Conservation (phyloP, 2,797 vertebrate genomes). For the Amblyopsis hoosieri region DNA sequence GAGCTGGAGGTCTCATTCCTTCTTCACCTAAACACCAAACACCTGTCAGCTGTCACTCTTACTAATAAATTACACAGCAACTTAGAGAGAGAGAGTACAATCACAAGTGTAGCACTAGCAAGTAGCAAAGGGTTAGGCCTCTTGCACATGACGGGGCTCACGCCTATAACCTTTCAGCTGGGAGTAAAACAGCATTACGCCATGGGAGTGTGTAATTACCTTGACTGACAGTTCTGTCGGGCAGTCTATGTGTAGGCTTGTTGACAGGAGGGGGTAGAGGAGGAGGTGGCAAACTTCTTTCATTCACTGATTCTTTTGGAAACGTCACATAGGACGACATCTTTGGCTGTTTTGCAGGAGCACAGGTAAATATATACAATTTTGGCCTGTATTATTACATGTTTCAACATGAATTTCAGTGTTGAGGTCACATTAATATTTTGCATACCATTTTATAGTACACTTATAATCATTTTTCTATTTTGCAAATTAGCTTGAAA, state of each 20-base stretch:
- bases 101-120: too few species aligned
- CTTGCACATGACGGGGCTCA: too few species aligned
- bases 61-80: not conserved
- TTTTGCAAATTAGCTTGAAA: too few species aligned
- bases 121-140: too few species aligned
- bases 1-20: conserved; percentile 76
- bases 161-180: too few species aligned
- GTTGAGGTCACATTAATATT: too few species aligned
- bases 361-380: not conserved
- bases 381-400: too few species aligned
- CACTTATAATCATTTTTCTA: too few species aligned
- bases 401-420: too few species aligned
- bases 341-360: conserved; percentile 69
- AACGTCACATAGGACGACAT: conserved; percentile 66
- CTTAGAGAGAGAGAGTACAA: too few species aligned
- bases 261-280: conserved; percentile 64
- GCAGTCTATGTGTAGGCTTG: conserved; percentile 62
- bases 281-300: conserved; percentile 69
- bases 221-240: conserved; percentile 77
- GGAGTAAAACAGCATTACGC: too few species aligned
- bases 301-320: conserved; percentile 66
- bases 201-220: conserved; percentile 47
- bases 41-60: conserved; percentile 1
- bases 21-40: conserved; percentile 68
- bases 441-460: too few species aligned